Base-by-base conservation (phyloP, 2,797 vertebrate genomes). In the Prunella strophiata region DNA sequence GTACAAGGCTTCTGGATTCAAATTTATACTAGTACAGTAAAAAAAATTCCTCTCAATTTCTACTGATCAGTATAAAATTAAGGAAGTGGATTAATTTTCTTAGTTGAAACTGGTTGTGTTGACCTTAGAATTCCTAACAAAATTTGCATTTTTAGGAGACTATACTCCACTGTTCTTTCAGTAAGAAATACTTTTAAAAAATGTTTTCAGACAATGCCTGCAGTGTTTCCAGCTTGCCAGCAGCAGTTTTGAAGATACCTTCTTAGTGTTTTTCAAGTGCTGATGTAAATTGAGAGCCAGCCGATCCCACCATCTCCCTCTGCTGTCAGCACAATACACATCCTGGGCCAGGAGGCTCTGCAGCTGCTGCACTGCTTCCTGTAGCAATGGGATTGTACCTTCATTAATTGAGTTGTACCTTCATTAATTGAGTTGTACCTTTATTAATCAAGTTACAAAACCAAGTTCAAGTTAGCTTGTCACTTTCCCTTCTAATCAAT, bases 281-380 rank as follows among this genome's bases (percentile, higher is more conserved):
- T 99, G 99, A 61, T 99, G 99, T 40, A 99, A 97, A 96, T 99
- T 99, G 25, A 99, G 98, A 5, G 98, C 99, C 57, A 99, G 97
- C 29, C 99, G 98, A 91, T 99, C 99, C 99, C 99, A 99, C 99
- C 99, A 99, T 22, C 98, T 98, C 59, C 99, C 99, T 91, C 99
- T 98, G 96, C 98, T 99, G 98, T 99, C 98, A 7, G 97, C 97
- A 97, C 99, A 99, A 63, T 99, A 99, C 78, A 98, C 57, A 2
- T 97, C 95, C 96, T 99, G 99, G 48, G 97, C 96, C 85, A 99
- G 96, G 54, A 99, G 98, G 18, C 86, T 96, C 89, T 94, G 97
- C 43, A 99, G 98, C 96, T 99, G 98, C 70, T 97, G 94, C 50
- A 98, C 98, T 0, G 99, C 99, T 73, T 99, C 99, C 99, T 99